phyloP scores from a whole-genome alignment of 2,797 vertebrate genomes.

The Thamnophis elegans region DNA sequence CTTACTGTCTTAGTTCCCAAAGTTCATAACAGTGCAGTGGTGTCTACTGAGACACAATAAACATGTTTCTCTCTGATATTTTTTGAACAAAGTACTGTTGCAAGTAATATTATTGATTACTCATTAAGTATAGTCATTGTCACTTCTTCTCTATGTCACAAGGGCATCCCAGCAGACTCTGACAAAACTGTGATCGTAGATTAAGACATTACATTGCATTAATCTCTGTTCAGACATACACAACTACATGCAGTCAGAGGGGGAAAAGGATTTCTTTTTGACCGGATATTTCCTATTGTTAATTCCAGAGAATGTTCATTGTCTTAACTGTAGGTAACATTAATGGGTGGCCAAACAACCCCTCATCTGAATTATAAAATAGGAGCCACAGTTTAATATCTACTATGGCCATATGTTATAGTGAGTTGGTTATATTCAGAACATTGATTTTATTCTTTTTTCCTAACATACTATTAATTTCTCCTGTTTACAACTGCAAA shows the following conservation, averaged over 20 bases:
- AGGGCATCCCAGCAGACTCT: not conserved
- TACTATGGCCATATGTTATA: not conserved
- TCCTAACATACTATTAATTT: not conserved
- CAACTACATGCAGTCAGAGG: not conserved
- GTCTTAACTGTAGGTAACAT: not conserved
- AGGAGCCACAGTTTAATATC: not conserved
- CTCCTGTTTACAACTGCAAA: not conserved
- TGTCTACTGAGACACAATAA: not conserved
- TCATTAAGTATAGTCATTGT: not conserved
- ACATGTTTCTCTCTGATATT: not conserved
- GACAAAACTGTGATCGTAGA: not conserved
- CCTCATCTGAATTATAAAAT: not conserved
- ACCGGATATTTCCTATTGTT: not conserved
- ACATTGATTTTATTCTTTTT: not conserved
- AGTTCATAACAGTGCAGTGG: not conserved
- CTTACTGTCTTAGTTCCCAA: not conserved
- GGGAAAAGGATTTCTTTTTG: not conserved
- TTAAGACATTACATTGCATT: not conserved
- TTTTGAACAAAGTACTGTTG: not conserved
- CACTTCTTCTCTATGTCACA: not conserved
- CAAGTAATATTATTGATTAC: not conserved
- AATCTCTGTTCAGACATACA: not conserved
- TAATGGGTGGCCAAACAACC: not conserved
- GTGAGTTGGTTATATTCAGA: not conserved
- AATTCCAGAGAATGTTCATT: not conserved